A percentile compares a stretch with the other conserved stretches of the same genome.
Conservation (phyloP, 2,888 invertebrate genomes). For the Hyalella azteca region DNA sequence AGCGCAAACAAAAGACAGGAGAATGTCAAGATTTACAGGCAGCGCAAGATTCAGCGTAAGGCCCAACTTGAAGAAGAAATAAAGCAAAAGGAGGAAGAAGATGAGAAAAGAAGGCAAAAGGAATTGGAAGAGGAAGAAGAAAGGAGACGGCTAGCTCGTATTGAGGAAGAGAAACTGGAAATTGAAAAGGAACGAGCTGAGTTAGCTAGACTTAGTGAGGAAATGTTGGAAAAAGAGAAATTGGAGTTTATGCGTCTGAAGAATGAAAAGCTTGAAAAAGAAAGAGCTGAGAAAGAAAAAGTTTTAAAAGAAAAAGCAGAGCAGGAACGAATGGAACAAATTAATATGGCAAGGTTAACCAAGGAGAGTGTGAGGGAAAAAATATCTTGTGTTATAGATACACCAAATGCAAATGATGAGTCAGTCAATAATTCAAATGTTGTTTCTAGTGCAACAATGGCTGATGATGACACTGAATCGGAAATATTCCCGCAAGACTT, state of each 20-base stretch:
- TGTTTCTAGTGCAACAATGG: too few species aligned
- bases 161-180: slow-evolving; percentile 38
- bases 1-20: slow-evolving; percentile 38
- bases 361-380: slow-evolving; percentile 5
- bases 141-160: slow-evolving; percentile 24
- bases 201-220: not conserved
- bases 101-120: slow-evolving; percentile 29
- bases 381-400: too few species aligned
- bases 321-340: slow-evolving; percentile 28
- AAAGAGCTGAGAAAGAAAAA: slow-evolving; percentile 25
- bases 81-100: slow-evolving; percentile 34
- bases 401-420: too few species aligned
- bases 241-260: not conserved
- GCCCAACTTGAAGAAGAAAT: slow-evolving; percentile 46
- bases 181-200: slow-evolving; percentile 31
- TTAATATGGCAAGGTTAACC: slow-evolving; percentile 30
- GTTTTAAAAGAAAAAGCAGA: not conserved
- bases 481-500: too few species aligned
- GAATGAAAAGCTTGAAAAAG: slow-evolving; percentile 23
- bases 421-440: too few species aligned
- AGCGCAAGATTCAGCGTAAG: slow-evolving; percentile 42
- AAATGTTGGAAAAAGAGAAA: slow-evolving; percentile 22
- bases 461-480: too few species aligned
- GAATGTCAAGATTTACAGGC: slow-evolving; percentile 49
- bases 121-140: slow-evolving; percentile 47